Evolutionary conservation across 2,888 invertebrate species (phyloP), one percentile per base, ranked within the genome.

Genomic region (Ellobium chinense): DNA sequence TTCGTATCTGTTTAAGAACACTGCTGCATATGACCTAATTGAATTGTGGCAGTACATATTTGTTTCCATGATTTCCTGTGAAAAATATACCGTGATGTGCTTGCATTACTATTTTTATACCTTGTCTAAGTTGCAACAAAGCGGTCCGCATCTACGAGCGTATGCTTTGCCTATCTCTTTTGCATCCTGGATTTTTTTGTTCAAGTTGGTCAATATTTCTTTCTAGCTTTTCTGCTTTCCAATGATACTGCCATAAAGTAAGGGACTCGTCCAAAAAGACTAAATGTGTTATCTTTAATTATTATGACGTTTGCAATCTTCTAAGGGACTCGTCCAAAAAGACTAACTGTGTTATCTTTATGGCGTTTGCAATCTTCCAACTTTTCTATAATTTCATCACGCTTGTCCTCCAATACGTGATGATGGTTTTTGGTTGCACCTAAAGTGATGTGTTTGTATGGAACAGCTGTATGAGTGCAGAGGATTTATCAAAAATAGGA

Each of bases 381-480:
- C 3, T 27, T 18, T 63, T 63, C 27, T 18, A 27, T 29, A 18
- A 63, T 63, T 18, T 7, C 31, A 31, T 63, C 63, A 63, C 63
- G 27, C 24, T 63, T 18, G 3, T n/a, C 29, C 63, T 63, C 63
- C 18, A 63, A 12, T 27, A 63, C n/a, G 18, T 14, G 63, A 27
- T 63, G 63, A 29, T 63, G 63, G 24, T 63, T 63, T 29, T 63
- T 63, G 4, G 27, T 29, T 63, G 12, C 3, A 27, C 63, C 63
- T 63, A 63, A 63, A 24, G 31, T 29, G 31, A 63, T 63, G 12
- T 63, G 63, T 27, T 27, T 27, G 31, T 27, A 63, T 18, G 63
- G 27, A 18, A 63, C 63, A 63, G 63, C 63, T 63, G 63, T 63
- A 18, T 63, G 63, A 63, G 12, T 63, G 29, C n/a, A 29, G 31